Evolutionary conservation across 2,113 vertebrate genomes (phyloP).

Genomic region (Pavo muticus): DNA sequence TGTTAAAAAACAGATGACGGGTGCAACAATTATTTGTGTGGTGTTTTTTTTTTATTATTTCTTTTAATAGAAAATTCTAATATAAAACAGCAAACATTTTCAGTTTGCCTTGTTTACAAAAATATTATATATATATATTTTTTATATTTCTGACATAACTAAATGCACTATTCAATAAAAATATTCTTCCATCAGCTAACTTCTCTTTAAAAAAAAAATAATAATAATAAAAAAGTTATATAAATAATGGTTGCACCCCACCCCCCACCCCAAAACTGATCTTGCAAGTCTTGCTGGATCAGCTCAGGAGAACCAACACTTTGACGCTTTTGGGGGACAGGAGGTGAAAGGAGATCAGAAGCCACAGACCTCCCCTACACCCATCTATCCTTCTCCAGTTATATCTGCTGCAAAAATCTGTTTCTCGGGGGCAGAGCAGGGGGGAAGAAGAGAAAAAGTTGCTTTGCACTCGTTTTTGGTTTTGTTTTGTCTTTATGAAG

Average conservation of each 20-base stretch:
- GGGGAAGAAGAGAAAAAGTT: conserved; percentile 3
- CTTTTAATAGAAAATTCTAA: conserved; percentile 73
- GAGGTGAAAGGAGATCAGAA: background rate
- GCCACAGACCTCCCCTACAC: conserved; percentile 20
- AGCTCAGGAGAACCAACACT: conserved; percentile 56
- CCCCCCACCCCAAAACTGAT: conserved; percentile 20
- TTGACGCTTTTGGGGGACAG: conserved; percentile 12
- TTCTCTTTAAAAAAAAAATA: conserved; percentile 18
- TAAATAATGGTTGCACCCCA: conserved; percentile 61
- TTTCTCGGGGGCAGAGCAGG: background rate
- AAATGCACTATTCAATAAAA: conserved; percentile 73
- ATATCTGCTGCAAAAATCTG: conserved; percentile 6
- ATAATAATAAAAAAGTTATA: conserved; percentile 64
- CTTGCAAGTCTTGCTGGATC: conserved; percentile 27
- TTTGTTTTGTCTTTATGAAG: background rate
- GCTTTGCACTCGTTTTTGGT: conserved; percentile 3
- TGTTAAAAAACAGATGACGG: conserved; percentile 66
- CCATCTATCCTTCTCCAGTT: conserved; percentile 41
- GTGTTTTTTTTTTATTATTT: conserved; percentile 65
- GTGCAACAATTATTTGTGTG: conserved; percentile 72
- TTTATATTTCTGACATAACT: conserved; percentile 77
- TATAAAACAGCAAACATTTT: conserved; percentile 73
- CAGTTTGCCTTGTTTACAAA: conserved; percentile 75
- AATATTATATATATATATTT: conserved; percentile 72
- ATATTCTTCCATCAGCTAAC: conserved; percentile 66